These are phyloP conservation scores for Trypoxylon attenuatum DNA, from an alignment of 2,888 invertebrate genomes.

Conservation along the genomic window DNA sequence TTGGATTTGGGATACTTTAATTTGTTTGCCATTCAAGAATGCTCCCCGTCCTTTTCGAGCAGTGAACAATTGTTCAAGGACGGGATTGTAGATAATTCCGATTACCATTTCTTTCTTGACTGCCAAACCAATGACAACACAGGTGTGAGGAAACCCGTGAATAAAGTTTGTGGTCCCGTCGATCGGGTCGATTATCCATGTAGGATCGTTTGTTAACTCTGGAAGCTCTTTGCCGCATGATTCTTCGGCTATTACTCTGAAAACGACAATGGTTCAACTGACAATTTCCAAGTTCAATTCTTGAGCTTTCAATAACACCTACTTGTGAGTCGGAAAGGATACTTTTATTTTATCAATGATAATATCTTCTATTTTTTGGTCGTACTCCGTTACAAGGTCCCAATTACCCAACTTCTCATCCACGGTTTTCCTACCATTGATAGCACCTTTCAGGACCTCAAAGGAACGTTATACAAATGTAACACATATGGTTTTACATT, in stretches of 20 bases:
- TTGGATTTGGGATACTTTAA: conserved; percentile 77
- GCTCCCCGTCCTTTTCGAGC: conserved; percentile 85
- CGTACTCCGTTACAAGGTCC: conserved; percentile 89
- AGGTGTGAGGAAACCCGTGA: conserved; percentile 81
- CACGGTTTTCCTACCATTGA: conserved; percentile 67
- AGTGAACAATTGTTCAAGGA: conserved; percentile 83
- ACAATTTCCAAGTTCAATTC: background rate
- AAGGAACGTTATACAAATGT: background rate
- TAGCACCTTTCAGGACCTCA: conserved; percentile 63
- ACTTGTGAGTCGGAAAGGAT: conserved; percentile 80
- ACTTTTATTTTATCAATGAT: conserved; percentile 79
- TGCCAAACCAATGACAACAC: conserved; percentile 82
- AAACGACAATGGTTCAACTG: no score
- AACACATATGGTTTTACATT: background rate
- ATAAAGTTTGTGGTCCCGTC: conserved; percentile 95
- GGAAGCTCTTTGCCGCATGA: conserved; percentile 77
- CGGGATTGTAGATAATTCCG: conserved; percentile 87
- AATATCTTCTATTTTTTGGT: conserved; percentile 84
- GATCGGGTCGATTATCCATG: conserved; percentile 92
- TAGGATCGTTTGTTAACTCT: conserved; percentile 84
- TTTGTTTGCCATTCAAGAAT: conserved; percentile 82
- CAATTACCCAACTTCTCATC: conserved; percentile 80
- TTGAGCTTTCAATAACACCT: conserved; percentile 55
- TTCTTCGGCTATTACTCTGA: conserved; percentile 91
- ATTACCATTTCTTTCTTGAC: conserved; percentile 79